Base-by-base conservation (phyloP, 1,140 invertebrate genomes). In the Teleopsis dalmanni region DNA sequence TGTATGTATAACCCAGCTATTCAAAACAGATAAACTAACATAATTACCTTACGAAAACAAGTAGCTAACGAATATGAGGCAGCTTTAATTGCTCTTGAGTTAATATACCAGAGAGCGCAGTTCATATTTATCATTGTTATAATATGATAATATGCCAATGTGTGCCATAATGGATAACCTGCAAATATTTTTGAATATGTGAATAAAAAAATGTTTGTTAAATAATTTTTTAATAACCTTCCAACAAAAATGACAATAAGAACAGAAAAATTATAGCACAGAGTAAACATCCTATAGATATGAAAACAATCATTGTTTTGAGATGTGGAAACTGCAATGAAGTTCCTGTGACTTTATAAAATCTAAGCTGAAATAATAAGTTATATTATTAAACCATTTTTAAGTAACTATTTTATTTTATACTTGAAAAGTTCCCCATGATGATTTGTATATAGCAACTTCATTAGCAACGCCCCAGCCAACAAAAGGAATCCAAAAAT, bases 111-210 rank as follows among this genome's bases (percentile, higher is more conserved):
- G 6, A 81, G 67, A 4, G 79, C 78, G 47, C 76, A 78, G 52
- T 80, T 80, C 78, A 80, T 80, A 50, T 81, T 80, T 35, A 80
- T 78, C 77, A 80, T 81, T 1, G 73, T 80, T 21, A 80, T 78
- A 25, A 81, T 79, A 50, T 81, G 79, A 47, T 74, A 76, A 52
- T 81, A 81, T 0, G 78, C 79, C 6, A 69, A 66, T 0, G 78
- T 80, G 50, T 81, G 78, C 50, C 74, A 75, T n/a, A 80, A 49
- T 16, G 74, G 70, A 55, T 79, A 81, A 1, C 52, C 54, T 52
- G 18, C 1, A 40, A 48, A 40, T 4, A 48, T 14, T 14, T 13
- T 35, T 35, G 13, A 35, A 35, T 35, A 7, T 14, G 18, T 14
- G 33, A 13, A 35, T 14, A 35, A 13, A 35, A 35, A n/a, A n/a